Conservation (phyloP, 2,888 invertebrate genomes). For the Formica aserva region DNA sequence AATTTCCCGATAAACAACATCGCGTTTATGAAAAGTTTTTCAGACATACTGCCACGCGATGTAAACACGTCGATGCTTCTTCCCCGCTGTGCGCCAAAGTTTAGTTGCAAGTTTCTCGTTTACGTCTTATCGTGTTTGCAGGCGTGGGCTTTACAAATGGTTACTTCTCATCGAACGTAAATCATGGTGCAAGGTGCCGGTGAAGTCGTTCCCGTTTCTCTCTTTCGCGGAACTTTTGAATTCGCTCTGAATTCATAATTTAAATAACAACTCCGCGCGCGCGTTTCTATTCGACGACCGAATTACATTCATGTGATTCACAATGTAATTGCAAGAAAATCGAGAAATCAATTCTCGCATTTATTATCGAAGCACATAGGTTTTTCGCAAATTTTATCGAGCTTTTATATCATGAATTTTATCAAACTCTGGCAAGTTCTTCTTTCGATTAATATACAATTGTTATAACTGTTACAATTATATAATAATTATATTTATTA, state of each 20-base stretch:
- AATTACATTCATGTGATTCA: constrained; percentile 43
- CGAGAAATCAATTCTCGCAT: constrained; percentile 42
- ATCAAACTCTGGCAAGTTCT: constrained; percentile 29
- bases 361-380: constrained; percentile 21
- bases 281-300: constrained; percentile 8
- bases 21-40: constrained; percentile 68
- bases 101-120: constrained; percentile 63
- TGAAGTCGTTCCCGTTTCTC: constrained; percentile 15
- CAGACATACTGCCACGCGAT: constrained; percentile 42
- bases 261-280: constrained; percentile 1
- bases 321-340: constrained; percentile 46
- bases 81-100: constrained; percentile 49
- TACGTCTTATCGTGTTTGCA: constrained; percentile 56
- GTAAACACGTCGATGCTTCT: constrained; percentile 70
- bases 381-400: constrained; percentile 13
- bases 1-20: constrained; percentile 61
- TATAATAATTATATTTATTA: too few relatives aligned
- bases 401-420: not conserved
- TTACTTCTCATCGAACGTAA: constrained; percentile 46
- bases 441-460: constrained; percentile 31
- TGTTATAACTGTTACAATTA: not conserved
- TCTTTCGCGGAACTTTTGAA: constrained; percentile 39
- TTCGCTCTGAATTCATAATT: constrained; percentile 44
- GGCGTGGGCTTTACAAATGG: constrained; percentile 42
- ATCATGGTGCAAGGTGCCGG: constrained; percentile 45